Percentiles rank a stretch among this genome's conserved stretches.
Evolutionary conservation across 2,797 vertebrate species (phyloP).

Genomic region (Tamandua tetradactyla): DNA sequence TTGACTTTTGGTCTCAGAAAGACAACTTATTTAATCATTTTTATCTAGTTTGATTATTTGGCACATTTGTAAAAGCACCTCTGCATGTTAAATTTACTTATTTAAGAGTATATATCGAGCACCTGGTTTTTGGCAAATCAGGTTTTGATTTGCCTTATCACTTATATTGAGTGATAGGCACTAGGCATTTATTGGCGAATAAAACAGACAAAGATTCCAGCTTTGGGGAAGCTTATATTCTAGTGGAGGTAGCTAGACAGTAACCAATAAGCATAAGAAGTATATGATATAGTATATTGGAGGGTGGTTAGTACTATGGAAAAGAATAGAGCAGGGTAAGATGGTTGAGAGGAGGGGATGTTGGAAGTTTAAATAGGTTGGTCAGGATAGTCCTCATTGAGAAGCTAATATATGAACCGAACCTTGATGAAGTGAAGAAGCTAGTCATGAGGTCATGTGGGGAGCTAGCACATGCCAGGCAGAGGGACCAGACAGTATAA

Average conservation of each 20-base stretch:
- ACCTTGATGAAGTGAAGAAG: background rate
- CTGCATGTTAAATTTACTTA: conserved; percentile 27
- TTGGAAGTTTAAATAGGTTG: background rate
- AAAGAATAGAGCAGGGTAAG: background rate
- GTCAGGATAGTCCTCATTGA: background rate
- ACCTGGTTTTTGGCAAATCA: background rate
- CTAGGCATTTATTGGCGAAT: conserved; percentile 1
- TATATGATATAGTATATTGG: background rate
- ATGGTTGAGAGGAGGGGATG: background rate
- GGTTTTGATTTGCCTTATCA: no score
- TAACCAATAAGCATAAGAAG: background rate
- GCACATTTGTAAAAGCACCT: conserved; percentile 1
- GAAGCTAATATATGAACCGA: background rate
- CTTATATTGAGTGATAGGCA: no score
- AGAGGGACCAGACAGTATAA: background rate
- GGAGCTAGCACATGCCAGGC: background rate
- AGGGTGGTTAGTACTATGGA: background rate
- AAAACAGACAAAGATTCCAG: background rate
- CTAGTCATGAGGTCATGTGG: background rate
- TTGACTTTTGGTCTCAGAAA: conserved; percentile 31
- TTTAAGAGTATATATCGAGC: background rate
- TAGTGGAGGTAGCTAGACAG: background rate
- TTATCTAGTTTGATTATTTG: conserved; percentile 23
- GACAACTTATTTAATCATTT: background rate
- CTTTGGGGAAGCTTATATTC: background rate